Percentiles rank a stretch among this genome's conserved stretches.
These are phyloP conservation scores for Athalia circularis DNA, from an alignment of 2,888 invertebrate genomes.

Conservation along the genomic window DNA sequence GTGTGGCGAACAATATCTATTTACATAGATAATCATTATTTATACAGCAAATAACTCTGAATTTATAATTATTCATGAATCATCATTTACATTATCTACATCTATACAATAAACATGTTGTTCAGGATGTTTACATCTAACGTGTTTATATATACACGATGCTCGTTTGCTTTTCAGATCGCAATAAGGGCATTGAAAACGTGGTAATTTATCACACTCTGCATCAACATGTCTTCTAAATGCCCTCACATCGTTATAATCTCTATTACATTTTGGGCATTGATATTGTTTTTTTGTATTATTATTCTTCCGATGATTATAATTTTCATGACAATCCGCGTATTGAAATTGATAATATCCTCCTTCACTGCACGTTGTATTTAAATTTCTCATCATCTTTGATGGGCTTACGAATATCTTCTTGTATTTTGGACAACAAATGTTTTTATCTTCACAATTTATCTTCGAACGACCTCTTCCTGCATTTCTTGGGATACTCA, in stretches of 20 bases:
- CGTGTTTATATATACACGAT: conserved; percentile 62
- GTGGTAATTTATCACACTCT: conserved; percentile 59
- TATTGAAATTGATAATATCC: background rate
- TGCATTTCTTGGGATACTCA: no score
- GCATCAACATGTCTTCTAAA: conserved; percentile 55
- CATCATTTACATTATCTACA: background rate
- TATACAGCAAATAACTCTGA: background rate
- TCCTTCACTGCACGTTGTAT: background rate
- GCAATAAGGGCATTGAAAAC: conserved; percentile 60
- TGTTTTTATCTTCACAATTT: background rate
- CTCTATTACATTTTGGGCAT: conserved; percentile 58
- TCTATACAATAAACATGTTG: conserved; percentile 46
- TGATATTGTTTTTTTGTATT: conserved; percentile 47
- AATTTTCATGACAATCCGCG: background rate
- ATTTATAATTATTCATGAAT: background rate
- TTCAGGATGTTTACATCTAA: conserved; percentile 59
- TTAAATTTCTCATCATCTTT: background rate
- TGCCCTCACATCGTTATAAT: conserved; percentile 58
- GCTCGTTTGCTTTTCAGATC: conserved; percentile 59
- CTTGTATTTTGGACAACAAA: background rate
- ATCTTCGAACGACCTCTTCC: no score
- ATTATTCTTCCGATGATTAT: background rate
- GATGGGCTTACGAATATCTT: background rate
- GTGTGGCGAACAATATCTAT: background rate
- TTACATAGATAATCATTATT: background rate